Evolutionary conservation across 2,888 invertebrate genomes (phyloP), one percentile per base, ranked within the genome.

Genomic region (Coelinius sp.): DNA sequence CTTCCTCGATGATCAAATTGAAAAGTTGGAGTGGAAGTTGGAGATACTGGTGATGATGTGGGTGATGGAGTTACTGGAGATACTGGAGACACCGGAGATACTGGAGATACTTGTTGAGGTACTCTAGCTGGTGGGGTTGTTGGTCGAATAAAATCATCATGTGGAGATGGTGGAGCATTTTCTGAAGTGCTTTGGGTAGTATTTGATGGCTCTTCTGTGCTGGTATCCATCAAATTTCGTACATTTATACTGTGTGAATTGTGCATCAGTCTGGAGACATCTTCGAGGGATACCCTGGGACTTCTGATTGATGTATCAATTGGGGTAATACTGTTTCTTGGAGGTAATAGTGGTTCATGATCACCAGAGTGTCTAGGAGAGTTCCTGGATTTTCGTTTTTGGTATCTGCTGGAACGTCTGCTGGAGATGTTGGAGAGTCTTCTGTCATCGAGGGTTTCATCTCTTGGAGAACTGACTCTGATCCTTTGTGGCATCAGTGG

Each of bases 241-340:
- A 84, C 77, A 49, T 84, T 87, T 20, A 86, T 76, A 14, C 76
- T 81, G 56, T 83, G 86, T 20, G 83, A 83, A 75, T 86, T 84
- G 62, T 79, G 79, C 31, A 87, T 73, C 12, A 85, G 76, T 38
- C 83, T 82, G 7, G 85, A 86, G 14, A 86, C 85, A 70, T 87
- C 85, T 56, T 85, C 84, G 0, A 86, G 74, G 22, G 83, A 77
- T 10, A 87, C 85, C 52, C 80, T 78, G 6, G 85, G 85, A 71
- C 81, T 86, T 77, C 78, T 76, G 10, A 80, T 64, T 12, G 41
- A 10, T 1, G 38, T 24, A 24, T 24, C 38, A 41, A 41, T 63
- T 2, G 0, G 35, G 63, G 31, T 17, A 62, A 25, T n/a, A 59
- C 73, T 53, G 59, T 20, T 12, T 5, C 14, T 4, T 38, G 56